Evolutionary conservation across 2,113 vertebrate genomes (phyloP).

Genomic region (Microtus montanus): DNA sequence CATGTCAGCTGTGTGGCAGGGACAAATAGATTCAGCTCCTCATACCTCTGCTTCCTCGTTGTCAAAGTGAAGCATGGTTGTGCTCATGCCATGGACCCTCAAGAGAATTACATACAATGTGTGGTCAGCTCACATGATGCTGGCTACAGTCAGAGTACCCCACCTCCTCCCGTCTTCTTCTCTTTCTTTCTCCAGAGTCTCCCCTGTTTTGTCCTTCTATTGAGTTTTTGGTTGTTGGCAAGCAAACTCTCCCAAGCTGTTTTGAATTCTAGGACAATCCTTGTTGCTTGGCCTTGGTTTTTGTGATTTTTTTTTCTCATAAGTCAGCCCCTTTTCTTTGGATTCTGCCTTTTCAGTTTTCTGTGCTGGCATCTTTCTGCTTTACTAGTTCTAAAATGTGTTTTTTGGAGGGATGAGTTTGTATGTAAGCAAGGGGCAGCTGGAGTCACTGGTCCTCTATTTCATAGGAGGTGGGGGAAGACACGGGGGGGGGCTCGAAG

Average conservation of each 20-base stretch:
- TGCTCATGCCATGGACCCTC: background rate
- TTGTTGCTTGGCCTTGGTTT: constrained; percentile 68
- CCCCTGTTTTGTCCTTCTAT: constrained; percentile 10
- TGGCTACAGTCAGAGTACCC: rapidly evolving
- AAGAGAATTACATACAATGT: background rate
- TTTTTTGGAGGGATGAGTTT: constrained; percentile 56
- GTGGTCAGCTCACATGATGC: background rate
- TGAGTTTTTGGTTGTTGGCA: constrained; percentile 72
- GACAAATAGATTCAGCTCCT: background rate
- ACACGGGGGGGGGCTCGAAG: background rate
- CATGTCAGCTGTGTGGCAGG: background rate
- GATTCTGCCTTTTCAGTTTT: constrained; percentile 61
- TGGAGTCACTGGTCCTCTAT: constrained; percentile 10
- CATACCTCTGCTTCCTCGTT: background rate
- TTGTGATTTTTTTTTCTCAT: constrained; percentile 50
- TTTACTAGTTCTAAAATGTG: constrained; percentile 42
- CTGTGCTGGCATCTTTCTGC: constrained; percentile 62
- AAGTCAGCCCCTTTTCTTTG: constrained; percentile 76
- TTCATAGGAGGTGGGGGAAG: background rate
- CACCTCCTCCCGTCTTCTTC: background rate
- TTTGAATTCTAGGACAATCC: constrained; percentile 72
- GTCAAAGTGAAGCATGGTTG: background rate
- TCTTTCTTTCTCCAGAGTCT: background rate
- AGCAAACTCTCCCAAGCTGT: constrained; percentile 64
- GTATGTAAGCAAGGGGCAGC: constrained; percentile 58